Base-by-base conservation (phyloP, 2,888 invertebrate species). In the Suillia variegata region DNA sequence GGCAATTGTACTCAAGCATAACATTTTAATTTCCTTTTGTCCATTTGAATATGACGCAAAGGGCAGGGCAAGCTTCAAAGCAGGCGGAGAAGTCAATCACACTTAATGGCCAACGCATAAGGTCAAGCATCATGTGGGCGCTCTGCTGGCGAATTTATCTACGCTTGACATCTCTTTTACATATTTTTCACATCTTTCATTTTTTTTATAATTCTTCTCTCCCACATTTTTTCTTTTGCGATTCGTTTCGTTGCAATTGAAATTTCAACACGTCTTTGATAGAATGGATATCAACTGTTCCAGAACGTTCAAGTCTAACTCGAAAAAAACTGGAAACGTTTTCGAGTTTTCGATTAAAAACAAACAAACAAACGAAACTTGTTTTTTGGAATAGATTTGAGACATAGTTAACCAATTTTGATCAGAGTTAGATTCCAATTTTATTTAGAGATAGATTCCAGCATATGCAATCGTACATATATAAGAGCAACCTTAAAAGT, bases 21-120 rank as follows among this genome's bases (percentile, higher is more conserved):
- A 68, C 67, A 63, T 67, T 73, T 72, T 72, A 73, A 72, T 72
- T 72, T 72, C 72, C 72, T 69, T 63, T 66, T 62, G 62, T 67
- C 59, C 17, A 56, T 48, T 49, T 56, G 3, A 17, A 20, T 20
- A n/a, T n/a, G n/a, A n/a, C n/a, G n/a, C n/a, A 38, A 38, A 1
- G n/a, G n/a, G 5, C 38, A 38, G n/a, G 38, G 17, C 12, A 20
- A 48, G 10, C 17, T 33, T 13, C 22, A 13, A 52, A 21, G 26
- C 33, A 34, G n/a, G 18, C 38, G 22, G 24, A 38, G 24, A 17
- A 31, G 31, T 38, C 38, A 13, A n/a, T 13, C 38, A 38, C 38
- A 13, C n/a, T 12, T 49, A 22, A 49, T 21, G 20, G 2, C 2
- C 49, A 21, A n/a, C 12, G 38, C 20, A n/a, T 57, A 61, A 64